Evolutionary conservation across 1,140 invertebrate genomes (phyloP).

Genomic region (Ctenoplectra terminalis): DNA sequence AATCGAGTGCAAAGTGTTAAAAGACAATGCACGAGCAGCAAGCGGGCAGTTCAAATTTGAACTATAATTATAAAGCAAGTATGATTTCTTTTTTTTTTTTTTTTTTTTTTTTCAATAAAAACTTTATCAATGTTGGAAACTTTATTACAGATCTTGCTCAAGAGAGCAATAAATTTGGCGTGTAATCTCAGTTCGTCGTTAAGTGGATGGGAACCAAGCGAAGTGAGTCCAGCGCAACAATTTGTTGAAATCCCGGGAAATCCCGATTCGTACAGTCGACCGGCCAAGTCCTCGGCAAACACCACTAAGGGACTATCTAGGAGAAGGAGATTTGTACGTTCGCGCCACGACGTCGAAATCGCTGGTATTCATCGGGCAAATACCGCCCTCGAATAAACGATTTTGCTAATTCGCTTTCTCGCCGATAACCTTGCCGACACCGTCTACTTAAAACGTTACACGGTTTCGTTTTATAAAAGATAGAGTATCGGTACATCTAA

Average conservation of each 20-base stretch:
- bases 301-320: conserved; percentile 70
- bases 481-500: too few relatives aligned
- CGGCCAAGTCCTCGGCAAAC: conserved; percentile 72
- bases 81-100: too few relatives aligned
- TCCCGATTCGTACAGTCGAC: conserved; percentile 73
- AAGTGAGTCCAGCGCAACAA: conserved; percentile 71
- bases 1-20: too few relatives aligned
- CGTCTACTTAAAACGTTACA: not conserved
- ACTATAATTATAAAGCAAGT: too few relatives aligned
- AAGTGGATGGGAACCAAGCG: conserved; percentile 67
- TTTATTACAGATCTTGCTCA: too few relatives aligned
- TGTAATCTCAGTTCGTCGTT: conserved; percentile 61
- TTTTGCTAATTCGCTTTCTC: conserved; percentile 19
- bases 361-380: conserved; percentile 37
- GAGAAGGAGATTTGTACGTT: conserved; percentile 72
- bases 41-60: too few relatives aligned
- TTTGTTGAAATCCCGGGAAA: conserved; percentile 78
- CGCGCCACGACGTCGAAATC: conserved; percentile 47
- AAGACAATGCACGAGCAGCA: too few relatives aligned
- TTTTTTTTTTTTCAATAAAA: too few relatives aligned
- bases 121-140: too few relatives aligned
- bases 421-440: not conserved
- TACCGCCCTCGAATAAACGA: conserved; percentile 34
- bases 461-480: too few relatives aligned
- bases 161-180: conserved; percentile 34